Evolutionary conservation across 2,113 vertebrate species (phyloP), one percentile per base, ranked within the genome.

Genomic region (Blennius ocellaris): DNA sequence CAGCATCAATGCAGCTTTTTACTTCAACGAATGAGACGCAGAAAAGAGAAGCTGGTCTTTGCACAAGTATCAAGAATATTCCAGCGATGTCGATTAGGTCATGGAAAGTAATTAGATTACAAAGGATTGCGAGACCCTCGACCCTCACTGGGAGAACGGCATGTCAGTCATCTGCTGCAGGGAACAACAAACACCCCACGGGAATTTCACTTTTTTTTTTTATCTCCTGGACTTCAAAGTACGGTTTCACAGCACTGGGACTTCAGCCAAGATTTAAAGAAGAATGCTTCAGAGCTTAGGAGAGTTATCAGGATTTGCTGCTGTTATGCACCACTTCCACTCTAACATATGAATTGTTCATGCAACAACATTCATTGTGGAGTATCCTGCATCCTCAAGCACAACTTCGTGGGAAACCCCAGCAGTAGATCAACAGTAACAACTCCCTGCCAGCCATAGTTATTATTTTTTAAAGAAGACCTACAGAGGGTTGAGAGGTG

Each of bases 151-250:
- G 37, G 49, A 11, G 14, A 68, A 43, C 37, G 45, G 61, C 40
- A 65, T 7, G 17, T 43, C 41, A 43, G 37, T 56, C 44, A 45
- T 62, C 36, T 44, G 5, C 53, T 59, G 50, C 66, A 56, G 11
- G 49, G 51, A 68, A 69, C 69, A 60, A 36, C 40, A 78, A 63
- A 66, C 49, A 56, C 43, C 55, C 7, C n/a, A 10, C 10, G 37
- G 62, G 55, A 83, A 69, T 80, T 59, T 75, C 52, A 61, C 41
- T 38, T 73, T 57, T 30, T n/a, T n/a, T n/a, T 4, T 86, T 85
- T 80, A 78, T 86, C 75, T 72, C 21, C 9, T 0, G 53, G 8
- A 81, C 84, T 89, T 92, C 78, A 89, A 92, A 21, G 53, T 38
- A 16, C 50, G 59, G 45, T 73, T 79, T 76, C 3, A 0, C 49